A percentile compares a stretch with the other conserved stretches of the same genome.
phyloP scores from a whole-genome alignment of 2,888 invertebrate genomes.

The Drosophila peninsularis region DNA sequence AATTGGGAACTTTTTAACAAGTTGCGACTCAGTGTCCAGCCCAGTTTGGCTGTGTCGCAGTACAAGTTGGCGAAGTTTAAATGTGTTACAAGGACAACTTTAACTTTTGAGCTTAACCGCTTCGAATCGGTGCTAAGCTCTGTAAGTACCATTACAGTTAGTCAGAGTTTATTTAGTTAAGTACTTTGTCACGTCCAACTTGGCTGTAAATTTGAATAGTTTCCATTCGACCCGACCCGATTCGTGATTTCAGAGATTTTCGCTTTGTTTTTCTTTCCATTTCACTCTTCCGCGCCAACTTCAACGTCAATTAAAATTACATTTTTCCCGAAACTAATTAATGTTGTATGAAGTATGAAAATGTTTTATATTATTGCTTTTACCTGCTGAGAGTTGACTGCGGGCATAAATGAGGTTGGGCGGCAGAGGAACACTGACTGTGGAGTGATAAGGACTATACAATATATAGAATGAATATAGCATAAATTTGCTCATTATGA shows the following conservation, averaged over 20 bases:
- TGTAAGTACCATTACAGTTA: not conserved
- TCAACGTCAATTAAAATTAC: conserved; percentile 1
- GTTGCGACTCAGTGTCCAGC: conserved; percentile 27
- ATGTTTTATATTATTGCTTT: not conserved
- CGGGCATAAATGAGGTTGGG: no score
- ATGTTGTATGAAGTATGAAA: not conserved
- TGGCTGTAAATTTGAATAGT: not conserved
- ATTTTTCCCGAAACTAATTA: conserved; percentile 1
- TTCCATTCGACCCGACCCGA: not conserved
- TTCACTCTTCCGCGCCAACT: not conserved
- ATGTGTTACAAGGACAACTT: conserved; percentile 1
- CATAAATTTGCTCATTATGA: no score
- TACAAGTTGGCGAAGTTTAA: no score
- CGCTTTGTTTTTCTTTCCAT: not conserved
- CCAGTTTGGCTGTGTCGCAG: conserved; percentile 1
- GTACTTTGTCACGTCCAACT: not conserved
- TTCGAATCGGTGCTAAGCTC: not conserved
- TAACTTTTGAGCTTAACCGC: not conserved
- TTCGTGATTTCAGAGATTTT: not conserved
- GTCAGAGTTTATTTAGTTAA: not conserved
- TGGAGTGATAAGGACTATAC: no score
- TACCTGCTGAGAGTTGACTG: not conserved
- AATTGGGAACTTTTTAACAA: conserved; percentile 63
- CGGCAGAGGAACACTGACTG: no score
- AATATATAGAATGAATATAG: no score